Evolutionary conservation across 2,797 vertebrate genomes (phyloP).

Genomic region (Gymnoscopelus microlampas): DNA sequence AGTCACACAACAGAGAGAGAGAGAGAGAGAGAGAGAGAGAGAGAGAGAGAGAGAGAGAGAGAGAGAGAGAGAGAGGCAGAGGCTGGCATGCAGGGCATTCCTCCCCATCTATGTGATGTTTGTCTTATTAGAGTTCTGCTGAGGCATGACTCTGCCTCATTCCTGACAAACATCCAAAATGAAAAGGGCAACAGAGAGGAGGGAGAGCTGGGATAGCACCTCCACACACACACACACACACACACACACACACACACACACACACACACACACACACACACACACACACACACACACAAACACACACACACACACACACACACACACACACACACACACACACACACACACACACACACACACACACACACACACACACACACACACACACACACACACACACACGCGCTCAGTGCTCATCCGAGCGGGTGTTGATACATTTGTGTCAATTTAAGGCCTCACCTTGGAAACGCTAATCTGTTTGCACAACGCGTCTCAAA

Average conservation of each 20-base stretch:
- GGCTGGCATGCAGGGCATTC: conserved; percentile 57
- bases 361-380: background rate
- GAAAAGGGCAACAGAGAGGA: conserved; percentile 30
- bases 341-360: conserved; percentile 1
- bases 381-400: conserved; percentile 14
- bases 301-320: conserved; percentile 1
- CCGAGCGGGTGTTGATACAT: conserved; percentile 50
- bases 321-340: conserved; percentile 7
- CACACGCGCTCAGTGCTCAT: conserved; percentile 7
- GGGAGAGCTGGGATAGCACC: background rate
- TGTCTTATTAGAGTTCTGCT: conserved; percentile 57
- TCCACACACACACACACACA: background rate
- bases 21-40: conserved; percentile 6
- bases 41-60: conserved; percentile 8
- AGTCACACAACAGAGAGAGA: conserved; percentile 4
- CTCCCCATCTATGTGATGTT: conserved; percentile 60
- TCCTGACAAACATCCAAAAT: conserved; percentile 50
- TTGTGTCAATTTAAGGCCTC: conserved; percentile 45
- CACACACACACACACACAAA: background rate
- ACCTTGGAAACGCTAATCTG: conserved; percentile 55
- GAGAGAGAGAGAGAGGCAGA: conserved; percentile 3
- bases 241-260: conserved; percentile 15
- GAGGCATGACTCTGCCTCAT: conserved; percentile 58
- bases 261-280: background rate
- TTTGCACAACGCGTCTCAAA: conserved; percentile 47